Evolutionary conservation across 1,140 invertebrate species (phyloP), one percentile per base, ranked within the genome.

Genomic region (Drosophila persimilis): DNA sequence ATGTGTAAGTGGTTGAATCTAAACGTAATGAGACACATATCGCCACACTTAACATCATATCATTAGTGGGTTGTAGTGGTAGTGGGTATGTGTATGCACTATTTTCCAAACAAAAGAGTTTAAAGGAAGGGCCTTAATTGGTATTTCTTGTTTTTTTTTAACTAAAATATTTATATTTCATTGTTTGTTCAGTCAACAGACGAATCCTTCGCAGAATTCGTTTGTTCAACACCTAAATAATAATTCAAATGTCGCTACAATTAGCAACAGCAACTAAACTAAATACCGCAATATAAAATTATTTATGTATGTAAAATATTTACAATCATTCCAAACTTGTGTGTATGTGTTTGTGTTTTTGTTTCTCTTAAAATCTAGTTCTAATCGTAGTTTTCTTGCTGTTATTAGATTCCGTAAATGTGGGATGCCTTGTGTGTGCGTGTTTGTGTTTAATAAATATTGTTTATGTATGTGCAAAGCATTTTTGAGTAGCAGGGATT

Each of bases 271-370:
- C 59, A 86, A 77, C 80, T 58, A 65, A 77, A 86, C 20, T 20
- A 85, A 61, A 81, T 86, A 20, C 20, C 20, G 20, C 86, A 78
- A 86, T 85, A 85, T 83, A 85, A 88, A 86, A 86, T 81, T 81
- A 86, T 81, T 13, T 5, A 39, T 39, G 11, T 39, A 88, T 88
- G 65, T 75, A 74, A 81, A 83, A 39, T 78, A 81, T 88, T 65
- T 86, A 88, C 81, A 85, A 29, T 74, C 48, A 77, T 46, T 73
- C 50, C 48, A 65, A 73, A 15, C 56, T 41, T 46, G 26, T 58
- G 7, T 31, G 17, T 63, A n/a, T 43, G n/a, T 15, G 0, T 15
- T 15, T 15, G 47, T 50, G 29, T 20, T 6, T n/a, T 66, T 62
- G 29, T 46, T 50, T 29, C 1, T 52, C 43, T 20, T 62, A 45